Percentiles rank a stretch among this genome's conserved stretches.
Evolutionary conservation across 2,113 vertebrate genomes (phyloP).

Genomic region (Oceanites oceanicus): DNA sequence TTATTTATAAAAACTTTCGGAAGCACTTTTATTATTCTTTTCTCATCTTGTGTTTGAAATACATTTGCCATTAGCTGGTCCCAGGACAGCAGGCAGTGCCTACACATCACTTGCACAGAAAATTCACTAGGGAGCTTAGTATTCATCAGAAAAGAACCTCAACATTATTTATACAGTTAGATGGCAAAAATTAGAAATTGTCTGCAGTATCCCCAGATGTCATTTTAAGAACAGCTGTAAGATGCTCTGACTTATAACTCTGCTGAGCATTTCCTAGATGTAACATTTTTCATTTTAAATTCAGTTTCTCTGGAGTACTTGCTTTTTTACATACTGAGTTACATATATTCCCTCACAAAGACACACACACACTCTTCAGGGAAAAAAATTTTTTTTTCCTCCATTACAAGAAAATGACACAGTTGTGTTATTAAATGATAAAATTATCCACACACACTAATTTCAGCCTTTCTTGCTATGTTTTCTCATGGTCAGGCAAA

Average conservation of each 20-base stretch:
- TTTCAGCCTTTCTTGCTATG: neutral
- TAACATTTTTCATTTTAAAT: neutral
- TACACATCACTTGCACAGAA: neutral
- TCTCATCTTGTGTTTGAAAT: neutral
- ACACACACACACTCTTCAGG: too few relatives aligned
- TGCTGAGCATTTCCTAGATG: neutral
- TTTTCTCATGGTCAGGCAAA: neutral
- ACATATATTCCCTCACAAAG: too few relatives aligned
- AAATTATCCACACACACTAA: neutral
- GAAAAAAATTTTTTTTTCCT: neutral
- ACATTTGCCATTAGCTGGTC: neutral
- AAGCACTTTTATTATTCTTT: neutral
- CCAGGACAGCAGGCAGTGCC: neutral
- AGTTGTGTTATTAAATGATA: neutral
- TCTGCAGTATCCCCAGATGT: neutral
- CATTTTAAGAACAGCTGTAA: neutral
- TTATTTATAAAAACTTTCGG: neutral
- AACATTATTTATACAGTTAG: neutral
- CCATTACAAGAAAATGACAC: neutral
- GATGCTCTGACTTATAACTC: neutral
- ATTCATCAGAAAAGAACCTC: neutral
- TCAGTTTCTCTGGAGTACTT: neutral
- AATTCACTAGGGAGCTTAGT: neutral
- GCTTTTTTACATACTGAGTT: neutral
- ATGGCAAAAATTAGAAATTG: neutral